These are phyloP conservation scores for Scaptodrosophila latifasciaeformis DNA, from an alignment of 2,888 invertebrate genomes.

Conservation along the genomic window DNA sequence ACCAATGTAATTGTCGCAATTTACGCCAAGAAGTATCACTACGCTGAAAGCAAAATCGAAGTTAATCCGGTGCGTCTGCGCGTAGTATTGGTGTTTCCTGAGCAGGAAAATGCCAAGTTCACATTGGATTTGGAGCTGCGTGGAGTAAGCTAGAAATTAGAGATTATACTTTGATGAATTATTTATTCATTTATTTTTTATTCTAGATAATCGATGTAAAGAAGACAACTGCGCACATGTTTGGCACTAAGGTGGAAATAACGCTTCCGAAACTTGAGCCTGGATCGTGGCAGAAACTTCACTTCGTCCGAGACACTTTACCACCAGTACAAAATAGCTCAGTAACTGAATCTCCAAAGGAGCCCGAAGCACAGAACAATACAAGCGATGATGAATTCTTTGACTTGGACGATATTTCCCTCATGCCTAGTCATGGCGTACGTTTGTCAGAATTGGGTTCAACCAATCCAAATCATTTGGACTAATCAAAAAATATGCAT, in stretches of 20 bases:
- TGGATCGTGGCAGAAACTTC: slow-evolving; percentile 87
- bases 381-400: slow-evolving; percentile 79
- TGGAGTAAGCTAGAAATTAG: slow-evolving; percentile 81
- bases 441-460: slow-evolving; percentile 61
- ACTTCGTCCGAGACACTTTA: slow-evolving; percentile 77
- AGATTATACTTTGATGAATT: too few species aligned
- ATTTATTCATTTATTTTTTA: slow-evolving; percentile 27
- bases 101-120: slow-evolving; percentile 83
- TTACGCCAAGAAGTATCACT: slow-evolving; percentile 93
- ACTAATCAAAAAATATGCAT: slow-evolving; percentile 45
- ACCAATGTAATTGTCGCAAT: slow-evolving; percentile 89
- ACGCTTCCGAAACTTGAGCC: slow-evolving; percentile 90
- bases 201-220: slow-evolving; percentile 85
- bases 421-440: slow-evolving; percentile 57
- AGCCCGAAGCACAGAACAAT: not conserved
- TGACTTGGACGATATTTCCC: slow-evolving; percentile 84
- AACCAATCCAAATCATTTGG: slow-evolving; percentile 49
- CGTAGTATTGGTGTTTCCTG: slow-evolving; percentile 85
- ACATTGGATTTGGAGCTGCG: slow-evolving; percentile 85
- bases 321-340: slow-evolving; percentile 30
- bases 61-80: slow-evolving; percentile 89
- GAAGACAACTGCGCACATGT: slow-evolving; percentile 84
- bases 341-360: not conserved
- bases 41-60: slow-evolving; percentile 83
- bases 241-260: slow-evolving; percentile 93